Conservation (phyloP, 2,888 invertebrate genomes). For the Xestia xanthographa region DNA sequence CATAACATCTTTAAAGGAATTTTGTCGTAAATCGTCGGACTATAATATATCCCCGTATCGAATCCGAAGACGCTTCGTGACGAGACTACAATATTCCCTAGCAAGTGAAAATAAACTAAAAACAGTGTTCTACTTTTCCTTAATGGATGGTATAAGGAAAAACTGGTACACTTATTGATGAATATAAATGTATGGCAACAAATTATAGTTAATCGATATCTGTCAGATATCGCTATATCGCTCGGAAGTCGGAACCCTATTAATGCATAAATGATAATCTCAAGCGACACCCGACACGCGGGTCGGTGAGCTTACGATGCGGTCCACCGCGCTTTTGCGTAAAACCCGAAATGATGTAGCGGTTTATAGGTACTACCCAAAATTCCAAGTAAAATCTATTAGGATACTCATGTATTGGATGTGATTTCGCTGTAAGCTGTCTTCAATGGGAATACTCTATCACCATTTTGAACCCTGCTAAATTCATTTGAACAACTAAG, state of each 20-base stretch:
- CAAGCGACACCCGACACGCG: conserved; percentile 26
- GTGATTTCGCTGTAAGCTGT: not conserved
- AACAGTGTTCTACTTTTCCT: not conserved
- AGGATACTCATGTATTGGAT: not conserved
- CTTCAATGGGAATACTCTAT: no score
- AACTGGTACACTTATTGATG: not conserved
- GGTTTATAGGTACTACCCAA: conserved; percentile 14
- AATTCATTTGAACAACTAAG: not conserved
- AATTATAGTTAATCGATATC: conserved; percentile 38
- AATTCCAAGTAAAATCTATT: conserved; percentile 24
- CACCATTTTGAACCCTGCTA: not conserved
- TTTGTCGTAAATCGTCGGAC: not conserved
- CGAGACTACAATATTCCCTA: conserved; percentile 1
- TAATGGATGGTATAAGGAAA: not conserved
- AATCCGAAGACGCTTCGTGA: not conserved
- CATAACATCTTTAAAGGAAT: not conserved
- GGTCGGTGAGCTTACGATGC: conserved; percentile 40
- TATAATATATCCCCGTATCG: not conserved
- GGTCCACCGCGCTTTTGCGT: conserved; percentile 31
- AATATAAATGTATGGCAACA: conserved; percentile 27
- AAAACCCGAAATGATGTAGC: conserved; percentile 17
- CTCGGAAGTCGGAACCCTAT: conserved; percentile 3
- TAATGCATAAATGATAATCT: conserved; percentile 18
- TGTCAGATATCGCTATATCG: not conserved
- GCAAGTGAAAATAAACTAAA: not conserved